phyloP scores from a whole-genome alignment of 2,888 invertebrate species.

The Harpalus rufipes region DNA sequence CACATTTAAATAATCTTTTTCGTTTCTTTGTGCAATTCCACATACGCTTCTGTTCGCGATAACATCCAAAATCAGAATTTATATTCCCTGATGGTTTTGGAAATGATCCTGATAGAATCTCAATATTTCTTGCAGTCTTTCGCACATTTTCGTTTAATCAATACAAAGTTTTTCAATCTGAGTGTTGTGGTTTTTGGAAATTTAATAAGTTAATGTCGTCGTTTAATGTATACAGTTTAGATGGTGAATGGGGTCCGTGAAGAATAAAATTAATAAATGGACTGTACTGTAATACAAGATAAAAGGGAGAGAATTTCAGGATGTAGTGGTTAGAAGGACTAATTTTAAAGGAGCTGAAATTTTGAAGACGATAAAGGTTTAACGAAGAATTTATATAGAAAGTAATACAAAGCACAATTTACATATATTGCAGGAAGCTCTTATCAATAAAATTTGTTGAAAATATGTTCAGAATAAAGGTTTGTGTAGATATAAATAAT shows the following conservation, averaged over 20 bases:
- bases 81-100: conserved; percentile 1
- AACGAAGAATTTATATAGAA: background rate
- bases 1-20: background rate
- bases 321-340: background rate
- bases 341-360: background rate
- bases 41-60: background rate
- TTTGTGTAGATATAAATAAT: no score
- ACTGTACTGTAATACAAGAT: conserved; percentile 25
- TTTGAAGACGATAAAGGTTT: background rate
- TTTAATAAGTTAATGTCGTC: conserved; percentile 24
- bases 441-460: background rate
- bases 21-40: background rate
- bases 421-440: background rate
- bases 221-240: conserved; percentile 35
- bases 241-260: background rate
- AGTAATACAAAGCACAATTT: no score
- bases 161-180: conserved; percentile 21
- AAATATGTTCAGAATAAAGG: no score
- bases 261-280: conserved; percentile 42
- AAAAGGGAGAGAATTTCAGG: conserved; percentile 5
- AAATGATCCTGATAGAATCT: conserved; percentile 46
- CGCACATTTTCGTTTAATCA: conserved; percentile 13
- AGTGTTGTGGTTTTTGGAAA: conserved; percentile 31
- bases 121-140: conserved; percentile 22
- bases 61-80: conserved; percentile 7